These are phyloP conservation scores for Corynorhinus townsendii DNA, from an alignment of 2,113 vertebrate genomes.

Conservation along the genomic window DNA sequence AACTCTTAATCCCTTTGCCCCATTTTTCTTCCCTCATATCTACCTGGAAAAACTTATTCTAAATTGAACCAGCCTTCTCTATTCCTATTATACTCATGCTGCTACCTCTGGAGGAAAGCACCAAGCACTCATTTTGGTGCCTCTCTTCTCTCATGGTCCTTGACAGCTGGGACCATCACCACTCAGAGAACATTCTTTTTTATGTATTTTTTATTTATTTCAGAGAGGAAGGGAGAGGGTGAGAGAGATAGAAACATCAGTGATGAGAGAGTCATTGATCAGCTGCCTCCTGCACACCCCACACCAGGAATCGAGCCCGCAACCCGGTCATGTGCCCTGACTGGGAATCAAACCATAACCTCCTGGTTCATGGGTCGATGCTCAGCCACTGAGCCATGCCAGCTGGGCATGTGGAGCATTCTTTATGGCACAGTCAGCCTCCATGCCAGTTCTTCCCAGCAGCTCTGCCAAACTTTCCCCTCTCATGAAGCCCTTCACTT, in stretches of 20 bases:
- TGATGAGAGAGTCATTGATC: too few relatives aligned
- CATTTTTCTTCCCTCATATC: not conserved
- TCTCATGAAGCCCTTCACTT: not conserved
- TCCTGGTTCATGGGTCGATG: too few relatives aligned
- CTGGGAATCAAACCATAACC: too few relatives aligned
- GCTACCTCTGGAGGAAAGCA: not conserved
- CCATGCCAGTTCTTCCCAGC: not conserved
- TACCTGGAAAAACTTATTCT: not conserved
- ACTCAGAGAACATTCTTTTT: not conserved
- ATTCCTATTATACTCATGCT: not conserved
- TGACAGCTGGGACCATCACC: not conserved
- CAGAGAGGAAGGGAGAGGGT: too few relatives aligned
- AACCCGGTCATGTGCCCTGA: too few relatives aligned
- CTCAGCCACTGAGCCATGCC: too few relatives aligned
- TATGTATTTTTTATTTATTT: too few relatives aligned
- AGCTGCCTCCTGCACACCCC: too few relatives aligned
- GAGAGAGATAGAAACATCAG: too few relatives aligned
- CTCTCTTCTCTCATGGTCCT: not conserved
- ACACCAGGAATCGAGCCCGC: too few relatives aligned
- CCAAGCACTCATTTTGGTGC: not conserved
- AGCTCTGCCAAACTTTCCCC: not conserved
- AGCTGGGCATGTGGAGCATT: too few relatives aligned
- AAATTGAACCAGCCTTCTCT: not conserved
- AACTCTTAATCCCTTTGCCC: not conserved
- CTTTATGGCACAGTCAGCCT: fast-evolving